A percentile compares a stretch with the other conserved stretches of the same genome.
Evolutionary conservation across 2,113 vertebrate species (phyloP).

Genomic region (Pterocles burchelli): DNA sequence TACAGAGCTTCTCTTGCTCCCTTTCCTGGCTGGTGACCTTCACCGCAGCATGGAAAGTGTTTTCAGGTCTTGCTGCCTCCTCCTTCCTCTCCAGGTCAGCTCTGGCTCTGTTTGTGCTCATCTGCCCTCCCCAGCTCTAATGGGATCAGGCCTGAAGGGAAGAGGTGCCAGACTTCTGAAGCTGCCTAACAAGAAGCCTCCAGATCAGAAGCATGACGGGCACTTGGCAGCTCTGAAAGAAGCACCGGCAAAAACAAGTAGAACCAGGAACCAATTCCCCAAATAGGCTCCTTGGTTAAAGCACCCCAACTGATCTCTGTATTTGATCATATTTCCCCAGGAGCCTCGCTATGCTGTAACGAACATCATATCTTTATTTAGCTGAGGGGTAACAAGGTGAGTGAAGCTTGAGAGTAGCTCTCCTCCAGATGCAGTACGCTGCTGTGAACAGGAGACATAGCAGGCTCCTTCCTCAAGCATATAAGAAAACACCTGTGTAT

Average conservation of each 20-base stretch:
- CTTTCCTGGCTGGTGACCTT: not conserved
- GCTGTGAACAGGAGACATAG: not conserved
- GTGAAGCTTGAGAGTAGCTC: not conserved
- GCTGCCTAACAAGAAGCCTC: not conserved
- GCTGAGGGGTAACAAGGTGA: not conserved
- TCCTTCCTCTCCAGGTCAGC: not conserved
- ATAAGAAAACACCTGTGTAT: not conserved
- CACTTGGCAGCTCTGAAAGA: not conserved
- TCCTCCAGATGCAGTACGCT: not conserved
- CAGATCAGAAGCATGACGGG: rapidly evolving
- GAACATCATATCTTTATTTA: not conserved
- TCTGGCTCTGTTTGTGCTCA: not conserved
- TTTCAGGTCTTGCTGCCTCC: not conserved
- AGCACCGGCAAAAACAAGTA: rapidly evolving
- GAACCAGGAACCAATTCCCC: not conserved
- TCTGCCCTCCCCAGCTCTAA: not conserved
- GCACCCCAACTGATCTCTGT: not conserved
- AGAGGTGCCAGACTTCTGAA: rapidly evolving
- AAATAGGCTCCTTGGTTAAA: not conserved
- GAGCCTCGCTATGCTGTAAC: not conserved
- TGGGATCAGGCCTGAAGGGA: not conserved
- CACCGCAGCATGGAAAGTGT: rapidly evolving
- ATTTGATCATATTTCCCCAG: not conserved
- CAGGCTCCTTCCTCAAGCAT: not conserved
- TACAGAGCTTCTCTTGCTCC: not conserved